phyloP scores from a whole-genome alignment of 2,113 vertebrate genomes.

The Prolemur simus region DNA sequence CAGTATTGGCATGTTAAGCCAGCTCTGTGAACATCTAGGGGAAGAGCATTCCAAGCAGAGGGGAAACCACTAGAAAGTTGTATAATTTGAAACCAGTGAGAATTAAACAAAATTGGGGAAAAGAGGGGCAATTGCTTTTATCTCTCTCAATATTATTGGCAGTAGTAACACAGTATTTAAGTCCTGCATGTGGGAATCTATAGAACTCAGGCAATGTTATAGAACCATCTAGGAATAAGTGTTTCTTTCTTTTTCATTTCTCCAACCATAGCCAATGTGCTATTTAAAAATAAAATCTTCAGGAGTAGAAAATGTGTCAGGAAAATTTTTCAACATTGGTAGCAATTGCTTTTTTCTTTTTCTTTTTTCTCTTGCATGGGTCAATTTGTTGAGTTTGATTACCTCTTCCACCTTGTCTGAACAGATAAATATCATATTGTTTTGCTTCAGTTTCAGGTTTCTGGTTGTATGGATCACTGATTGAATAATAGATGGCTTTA shows the following conservation, averaged over 20 bases:
- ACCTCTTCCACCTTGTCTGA: not conserved
- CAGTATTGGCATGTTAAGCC: not conserved
- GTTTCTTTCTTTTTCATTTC: not conserved
- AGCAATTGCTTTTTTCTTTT: slow-evolving; percentile 24
- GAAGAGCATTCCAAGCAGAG: not conserved
- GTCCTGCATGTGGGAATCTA: not conserved
- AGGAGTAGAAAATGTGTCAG: not conserved
- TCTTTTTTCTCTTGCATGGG: not conserved
- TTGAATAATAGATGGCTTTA: slow-evolving; percentile 90
- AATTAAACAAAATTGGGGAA: slow-evolving; percentile 9
- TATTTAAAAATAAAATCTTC: not conserved
- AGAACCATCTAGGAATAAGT: not conserved
- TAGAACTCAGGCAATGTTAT: not conserved
- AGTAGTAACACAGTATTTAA: not conserved
- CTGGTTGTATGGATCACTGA: slow-evolving; percentile 83
- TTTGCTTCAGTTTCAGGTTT: slow-evolving; percentile 80
- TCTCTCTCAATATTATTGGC: not conserved
- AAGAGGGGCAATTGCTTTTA: not conserved
- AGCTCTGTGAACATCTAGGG: not conserved
- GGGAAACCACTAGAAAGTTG: not conserved
- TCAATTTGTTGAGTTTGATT: slow-evolving; percentile 39
- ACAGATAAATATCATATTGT: slow-evolving; percentile 63
- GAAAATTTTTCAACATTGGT: slow-evolving; percentile 33
- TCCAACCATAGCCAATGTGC: not conserved
- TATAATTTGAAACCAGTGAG: not conserved